phyloP scores from a whole-genome alignment of 2,113 vertebrate species.

The Petaurus breviceps region DNA sequence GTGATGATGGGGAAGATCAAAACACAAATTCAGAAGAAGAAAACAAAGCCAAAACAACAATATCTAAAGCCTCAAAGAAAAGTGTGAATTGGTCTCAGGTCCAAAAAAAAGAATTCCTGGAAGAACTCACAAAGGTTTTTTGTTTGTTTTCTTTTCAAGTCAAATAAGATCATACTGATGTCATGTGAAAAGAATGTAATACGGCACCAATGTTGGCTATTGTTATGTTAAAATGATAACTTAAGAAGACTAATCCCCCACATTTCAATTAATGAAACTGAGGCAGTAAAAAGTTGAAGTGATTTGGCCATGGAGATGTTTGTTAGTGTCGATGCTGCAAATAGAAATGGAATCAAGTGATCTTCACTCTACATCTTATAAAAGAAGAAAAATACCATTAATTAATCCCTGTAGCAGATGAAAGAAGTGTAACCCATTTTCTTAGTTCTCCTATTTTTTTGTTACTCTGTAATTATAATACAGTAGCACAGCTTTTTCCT shows the following conservation, averaged over 20 bases:
- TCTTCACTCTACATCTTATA: background rate
- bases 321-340: background rate
- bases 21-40: no score
- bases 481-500: constrained; percentile 26
- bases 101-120: no score
- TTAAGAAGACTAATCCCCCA: background rate
- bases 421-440: constrained; percentile 37
- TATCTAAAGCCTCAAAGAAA: no score
- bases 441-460: constrained; percentile 13
- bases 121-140: no score
- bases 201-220: background rate
- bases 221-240: background rate
- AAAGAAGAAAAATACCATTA: constrained; percentile 4
- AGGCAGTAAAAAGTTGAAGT: background rate
- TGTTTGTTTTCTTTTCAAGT: no score
- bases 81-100: no score
- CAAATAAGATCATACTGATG: background rate
- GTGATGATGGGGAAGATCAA: no score
- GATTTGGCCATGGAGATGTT: background rate
- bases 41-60: no score
- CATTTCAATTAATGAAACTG: background rate
- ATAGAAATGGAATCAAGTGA: background rate
- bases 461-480: constrained; percentile 38
- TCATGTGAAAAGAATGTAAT: background rate
- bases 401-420: constrained; percentile 6